These are phyloP conservation scores for Morpho achilles DNA, from an alignment of 2,888 invertebrate species.

Conservation along the genomic window DNA sequence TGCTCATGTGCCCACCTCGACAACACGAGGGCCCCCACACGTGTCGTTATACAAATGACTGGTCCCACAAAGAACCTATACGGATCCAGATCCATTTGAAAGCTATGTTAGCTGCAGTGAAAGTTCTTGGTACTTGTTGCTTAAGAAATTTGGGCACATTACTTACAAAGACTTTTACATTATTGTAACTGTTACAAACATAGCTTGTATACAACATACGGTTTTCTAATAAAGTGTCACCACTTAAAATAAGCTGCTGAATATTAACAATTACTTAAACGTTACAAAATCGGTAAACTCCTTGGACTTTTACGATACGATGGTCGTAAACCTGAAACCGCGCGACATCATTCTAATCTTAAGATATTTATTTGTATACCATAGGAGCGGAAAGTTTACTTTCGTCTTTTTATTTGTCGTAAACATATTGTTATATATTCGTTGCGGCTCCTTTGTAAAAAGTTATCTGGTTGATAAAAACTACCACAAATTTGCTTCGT, in stretches of 20 bases:
- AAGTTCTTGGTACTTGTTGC: too few species aligned
- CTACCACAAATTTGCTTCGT: not conserved
- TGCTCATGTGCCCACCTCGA: conserved; percentile 23
- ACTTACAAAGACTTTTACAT: too few species aligned
- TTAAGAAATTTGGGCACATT: too few species aligned
- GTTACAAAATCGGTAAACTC: conserved; percentile 17
- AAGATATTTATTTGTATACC: not conserved
- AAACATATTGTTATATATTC: conserved; percentile 51
- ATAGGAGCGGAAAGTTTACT: conserved; percentile 4
- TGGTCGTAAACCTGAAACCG: conserved; percentile 9
- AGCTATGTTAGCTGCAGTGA: too few species aligned
- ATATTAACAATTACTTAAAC: conserved; percentile 10
- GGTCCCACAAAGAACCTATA: not conserved
- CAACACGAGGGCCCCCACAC: conserved; percentile 20
- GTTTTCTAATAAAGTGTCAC: conserved; percentile 1
- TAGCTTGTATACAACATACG: too few species aligned
- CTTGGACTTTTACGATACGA: conserved; percentile 3
- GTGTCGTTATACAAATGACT: conserved; percentile 8
- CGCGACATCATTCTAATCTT: conserved; percentile 23
- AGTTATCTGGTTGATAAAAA: conserved; percentile 13
- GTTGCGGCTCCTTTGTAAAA: conserved; percentile 40
- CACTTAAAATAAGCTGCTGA: conserved; percentile 3
- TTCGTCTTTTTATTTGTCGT: conserved; percentile 46
- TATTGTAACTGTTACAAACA: too few species aligned
- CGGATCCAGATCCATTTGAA: not conserved